These are phyloP conservation scores for Misgurnus mizolepis DNA, from an alignment of 2,113 vertebrate genomes.

Conservation along the genomic window DNA sequence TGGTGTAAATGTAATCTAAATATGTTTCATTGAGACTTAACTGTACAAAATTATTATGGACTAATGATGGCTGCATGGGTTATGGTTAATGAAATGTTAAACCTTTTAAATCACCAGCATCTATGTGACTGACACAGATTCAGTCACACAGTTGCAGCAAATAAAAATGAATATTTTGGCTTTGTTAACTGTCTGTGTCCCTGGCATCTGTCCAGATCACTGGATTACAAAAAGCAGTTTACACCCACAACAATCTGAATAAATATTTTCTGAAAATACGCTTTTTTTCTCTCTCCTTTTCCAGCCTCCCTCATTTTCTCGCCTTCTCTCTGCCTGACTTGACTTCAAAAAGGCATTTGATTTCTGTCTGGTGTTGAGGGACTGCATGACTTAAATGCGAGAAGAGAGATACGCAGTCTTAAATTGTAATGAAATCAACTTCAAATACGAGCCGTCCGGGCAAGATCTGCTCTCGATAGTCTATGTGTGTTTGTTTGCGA, in stretches of 20 bases:
- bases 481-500: constrained; percentile 29
- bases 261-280: constrained; percentile 57
- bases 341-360: constrained; percentile 55
- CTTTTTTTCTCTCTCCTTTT: constrained; percentile 18
- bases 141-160: constrained; percentile 17
- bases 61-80: too few species aligned
- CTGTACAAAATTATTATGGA: too few species aligned
- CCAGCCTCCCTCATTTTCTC: constrained; percentile 31
- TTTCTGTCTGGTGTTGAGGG: constrained; percentile 40
- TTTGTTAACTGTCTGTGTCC: background rate
- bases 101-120: too few species aligned
- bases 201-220: constrained; percentile 39
- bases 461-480: background rate
- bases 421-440: constrained; percentile 47
- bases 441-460: constrained; percentile 12
- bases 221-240: constrained; percentile 56
- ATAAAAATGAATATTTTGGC: constrained; percentile 9
- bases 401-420: constrained; percentile 32
- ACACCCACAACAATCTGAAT: constrained; percentile 61
- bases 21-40: too few species aligned
- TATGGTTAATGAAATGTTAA: too few species aligned
- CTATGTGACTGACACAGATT: background rate
- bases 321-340: constrained; percentile 31
- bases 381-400: constrained; percentile 58
- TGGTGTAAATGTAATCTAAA: too few species aligned